Conservation (phyloP, 1,140 invertebrate genomes). For the Drosophila grimshawi region DNA sequence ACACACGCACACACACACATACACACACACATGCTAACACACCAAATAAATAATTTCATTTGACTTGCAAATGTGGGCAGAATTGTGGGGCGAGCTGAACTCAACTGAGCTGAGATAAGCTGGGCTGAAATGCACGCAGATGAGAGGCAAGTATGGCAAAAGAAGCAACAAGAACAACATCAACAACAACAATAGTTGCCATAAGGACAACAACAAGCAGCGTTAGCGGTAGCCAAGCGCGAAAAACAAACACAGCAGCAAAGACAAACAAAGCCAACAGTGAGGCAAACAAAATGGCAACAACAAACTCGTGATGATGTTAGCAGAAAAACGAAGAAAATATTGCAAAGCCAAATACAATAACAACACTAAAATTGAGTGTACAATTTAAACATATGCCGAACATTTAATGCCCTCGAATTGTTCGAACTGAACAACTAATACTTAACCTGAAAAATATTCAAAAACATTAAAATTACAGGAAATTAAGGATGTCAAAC, state of each 20-base stretch:
- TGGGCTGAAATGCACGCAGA: conserved; percentile 27
- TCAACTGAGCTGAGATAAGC: conserved; percentile 37
- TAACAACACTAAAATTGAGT: background rate
- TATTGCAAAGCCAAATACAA: background rate
- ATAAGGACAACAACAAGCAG: background rate
- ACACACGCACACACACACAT: conserved; percentile 6
- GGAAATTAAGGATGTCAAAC: too few species aligned
- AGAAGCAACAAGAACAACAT: conserved; percentile 16
- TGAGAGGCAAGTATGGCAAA: conserved; percentile 4
- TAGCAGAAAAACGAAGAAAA: conserved; percentile 7
- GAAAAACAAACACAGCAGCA: conserved; percentile 30
- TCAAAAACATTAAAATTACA: too few species aligned
- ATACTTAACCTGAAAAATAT: too few species aligned
- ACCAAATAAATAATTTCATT: conserved; percentile 70
- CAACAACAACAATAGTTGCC: conserved; percentile 7
- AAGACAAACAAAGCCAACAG: conserved; percentile 64
- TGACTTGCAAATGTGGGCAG: conserved; percentile 74
- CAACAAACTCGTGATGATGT: conserved; percentile 15
- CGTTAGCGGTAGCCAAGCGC: conserved; percentile 37
- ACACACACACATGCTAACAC: background rate
- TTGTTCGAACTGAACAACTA: too few species aligned
- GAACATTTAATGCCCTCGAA: too few species aligned
- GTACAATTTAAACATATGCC: too few species aligned
- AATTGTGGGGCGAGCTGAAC: conserved; percentile 47
- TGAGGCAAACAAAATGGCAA: conserved; percentile 66